These are phyloP conservation scores for Halichoeres trimaculatus DNA, from an alignment of 2,113 vertebrate genomes.

Conservation along the genomic window DNA sequence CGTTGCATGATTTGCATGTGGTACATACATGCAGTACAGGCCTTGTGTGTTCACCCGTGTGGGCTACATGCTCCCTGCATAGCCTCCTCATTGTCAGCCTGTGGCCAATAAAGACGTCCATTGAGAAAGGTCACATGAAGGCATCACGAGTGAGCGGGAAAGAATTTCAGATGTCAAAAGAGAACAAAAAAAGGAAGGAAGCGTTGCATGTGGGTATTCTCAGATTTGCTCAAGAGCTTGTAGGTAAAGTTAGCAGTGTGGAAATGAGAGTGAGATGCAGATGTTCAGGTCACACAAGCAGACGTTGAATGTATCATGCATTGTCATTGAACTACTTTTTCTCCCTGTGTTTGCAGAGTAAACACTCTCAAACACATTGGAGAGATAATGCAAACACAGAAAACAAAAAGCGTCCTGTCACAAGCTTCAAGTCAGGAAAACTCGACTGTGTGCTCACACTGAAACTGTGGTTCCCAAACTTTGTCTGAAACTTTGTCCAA, in stretches of 20 bases:
- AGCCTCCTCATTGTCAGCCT: constrained; percentile 52
- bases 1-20: not conserved
- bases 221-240: not conserved
- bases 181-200: constrained; percentile 19
- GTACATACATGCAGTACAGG: not conserved
- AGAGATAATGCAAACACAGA: not conserved
- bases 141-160: constrained; percentile 50
- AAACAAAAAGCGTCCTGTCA: not conserved
- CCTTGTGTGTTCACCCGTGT: not conserved
- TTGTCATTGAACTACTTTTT: not conserved
- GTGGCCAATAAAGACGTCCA: constrained; percentile 60
- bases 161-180: constrained; percentile 45
- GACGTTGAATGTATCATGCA: not conserved
- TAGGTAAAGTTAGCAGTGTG: not conserved
- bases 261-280: too few species aligned
- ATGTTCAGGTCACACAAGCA: not conserved
- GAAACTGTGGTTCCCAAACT: too few species aligned
- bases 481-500: too few species aligned
- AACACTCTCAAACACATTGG: not conserved
- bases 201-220: not conserved
- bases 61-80: constrained; percentile 23
- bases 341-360: not conserved
- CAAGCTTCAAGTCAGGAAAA: not conserved
- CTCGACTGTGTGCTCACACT: too few species aligned
- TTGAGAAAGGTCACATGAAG: constrained; percentile 73